Base-by-base conservation (phyloP, 2,797 vertebrate species). In the Triplophysa yarkandensis region DNA sequence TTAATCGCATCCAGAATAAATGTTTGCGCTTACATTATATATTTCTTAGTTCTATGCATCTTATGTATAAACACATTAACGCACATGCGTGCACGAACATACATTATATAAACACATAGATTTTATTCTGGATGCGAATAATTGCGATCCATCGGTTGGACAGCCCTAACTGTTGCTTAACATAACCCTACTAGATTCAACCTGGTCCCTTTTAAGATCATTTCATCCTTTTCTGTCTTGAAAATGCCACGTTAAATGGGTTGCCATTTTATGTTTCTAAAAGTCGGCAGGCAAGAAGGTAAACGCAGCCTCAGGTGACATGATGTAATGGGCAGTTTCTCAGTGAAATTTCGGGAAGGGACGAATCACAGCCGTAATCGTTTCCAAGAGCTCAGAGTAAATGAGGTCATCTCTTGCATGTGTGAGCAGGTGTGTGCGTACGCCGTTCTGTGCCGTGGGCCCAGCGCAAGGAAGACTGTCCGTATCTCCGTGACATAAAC, bases 251-350 rank as follows among this genome's bases (percentile, higher is more conserved):
- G 41, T 21, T 36, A 48, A 64, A 55, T 43, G 48, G 10, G 57
- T 58, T 19, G 25, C 30, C 41, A 46, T 74, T 67, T 75, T 30
- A 28, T 67, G 41, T 75, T 75, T 74, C 34, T 58, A 58, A 73
- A 75, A 67, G 54, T 60, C 52, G 10, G 43, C 54, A 30, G 46
- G 30, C 13, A 57, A 67, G 41, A 34, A 65, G 50, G 72, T 67
- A 41, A 60, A 52, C 6, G 16, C 63, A 67, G 62, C 72, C 72
- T 74, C 63, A 36, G 65, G 63, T 74, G 72, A 82, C 81, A 82
- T 87, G 84, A 84, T 82, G 82, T 85, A 84, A 88, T 79, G 83
- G 83, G 74, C 79, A 80, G 86, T 74, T 82, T 85, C 76, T 86
- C 79, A 82, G 83, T 83, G 82, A 85, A 88, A 89, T 81, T 73